These are phyloP conservation scores for Orgyia antiqua DNA, from an alignment of 2,888 invertebrate genomes.

Conservation along the genomic window DNA sequence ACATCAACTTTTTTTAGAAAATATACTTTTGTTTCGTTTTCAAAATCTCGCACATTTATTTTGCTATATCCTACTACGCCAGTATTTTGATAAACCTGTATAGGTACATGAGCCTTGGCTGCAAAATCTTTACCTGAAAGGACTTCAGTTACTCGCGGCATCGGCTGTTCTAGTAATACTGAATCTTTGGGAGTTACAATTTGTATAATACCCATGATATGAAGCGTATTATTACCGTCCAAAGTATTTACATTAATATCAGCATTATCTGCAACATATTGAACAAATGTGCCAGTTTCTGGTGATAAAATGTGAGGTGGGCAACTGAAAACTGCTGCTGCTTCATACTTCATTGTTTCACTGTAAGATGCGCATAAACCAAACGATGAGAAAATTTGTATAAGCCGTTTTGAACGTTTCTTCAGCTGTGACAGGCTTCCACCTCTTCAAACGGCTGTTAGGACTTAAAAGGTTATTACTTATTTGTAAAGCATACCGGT, in stretches of 20 bases:
- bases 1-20: slow-evolving; percentile 19
- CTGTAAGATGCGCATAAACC: slow-evolving; percentile 24
- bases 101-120: slow-evolving; percentile 30
- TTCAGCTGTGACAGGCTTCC: too few species aligned
- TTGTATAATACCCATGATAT: slow-evolving; percentile 19
- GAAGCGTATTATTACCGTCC: slow-evolving; percentile 19
- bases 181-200: slow-evolving; percentile 9
- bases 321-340: slow-evolving; percentile 22
- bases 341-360: slow-evolving; percentile 20
- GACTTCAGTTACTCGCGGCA: slow-evolving; percentile 3
- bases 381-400: slow-evolving; percentile 20
- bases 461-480: too few species aligned
- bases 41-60: slow-evolving; percentile 19
- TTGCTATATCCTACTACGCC: slow-evolving; percentile 24
- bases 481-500: too few species aligned
- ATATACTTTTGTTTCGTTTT: slow-evolving; percentile 8
- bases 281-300: slow-evolving; percentile 17
- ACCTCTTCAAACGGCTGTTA: too few species aligned
- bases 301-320: slow-evolving; percentile 17
- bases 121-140: slow-evolving; percentile 25
- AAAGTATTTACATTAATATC: slow-evolving; percentile 22
- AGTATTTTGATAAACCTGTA: slow-evolving; percentile 23
- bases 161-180: slow-evolving; percentile 7
- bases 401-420: slow-evolving; percentile 19
- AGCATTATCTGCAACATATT: slow-evolving; percentile 24